Evolutionary conservation across 2,113 vertebrate genomes (phyloP).

Genomic region (Isichthys henryi): DNA sequence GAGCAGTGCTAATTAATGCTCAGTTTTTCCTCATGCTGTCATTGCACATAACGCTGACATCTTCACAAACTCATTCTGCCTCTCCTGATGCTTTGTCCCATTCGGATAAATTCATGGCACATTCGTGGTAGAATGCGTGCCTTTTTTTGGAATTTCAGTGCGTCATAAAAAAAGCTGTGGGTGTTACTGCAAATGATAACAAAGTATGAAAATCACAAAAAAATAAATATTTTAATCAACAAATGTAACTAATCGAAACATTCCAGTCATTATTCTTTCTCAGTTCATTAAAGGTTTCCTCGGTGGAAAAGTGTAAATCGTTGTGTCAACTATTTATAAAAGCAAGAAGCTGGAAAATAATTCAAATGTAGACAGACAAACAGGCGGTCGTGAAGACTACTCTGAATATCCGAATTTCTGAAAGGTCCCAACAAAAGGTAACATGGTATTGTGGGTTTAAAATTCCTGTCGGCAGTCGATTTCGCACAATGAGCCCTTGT

Average conservation of each 20-base stretch:
- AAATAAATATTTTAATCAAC: not conserved
- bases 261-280: not conserved
- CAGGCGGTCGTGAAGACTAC: not conserved
- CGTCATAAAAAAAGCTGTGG: not conserved
- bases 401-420: not conserved
- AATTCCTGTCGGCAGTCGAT: not conserved
- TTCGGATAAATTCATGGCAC: not conserved
- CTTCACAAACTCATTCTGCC: not conserved
- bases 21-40: not conserved
- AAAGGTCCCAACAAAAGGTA: not conserved
- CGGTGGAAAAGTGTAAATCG: not conserved
- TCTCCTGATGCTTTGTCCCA: not conserved
- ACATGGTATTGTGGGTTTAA: not conserved
- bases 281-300: not conserved
- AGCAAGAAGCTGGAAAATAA: not conserved
- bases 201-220: not conserved
- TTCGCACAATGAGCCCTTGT: not conserved
- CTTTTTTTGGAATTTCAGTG: not conserved
- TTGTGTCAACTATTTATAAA: not conserved
- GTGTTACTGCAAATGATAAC: not conserved
- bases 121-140: not conserved
- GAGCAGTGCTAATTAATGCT: not conserved
- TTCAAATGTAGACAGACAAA: not conserved
- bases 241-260: not conserved
- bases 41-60: not conserved